A percentile compares a stretch with the other conserved stretches of the same genome.
Conservation (phyloP, 2,888 invertebrate species). For the Athalia circularis region DNA sequence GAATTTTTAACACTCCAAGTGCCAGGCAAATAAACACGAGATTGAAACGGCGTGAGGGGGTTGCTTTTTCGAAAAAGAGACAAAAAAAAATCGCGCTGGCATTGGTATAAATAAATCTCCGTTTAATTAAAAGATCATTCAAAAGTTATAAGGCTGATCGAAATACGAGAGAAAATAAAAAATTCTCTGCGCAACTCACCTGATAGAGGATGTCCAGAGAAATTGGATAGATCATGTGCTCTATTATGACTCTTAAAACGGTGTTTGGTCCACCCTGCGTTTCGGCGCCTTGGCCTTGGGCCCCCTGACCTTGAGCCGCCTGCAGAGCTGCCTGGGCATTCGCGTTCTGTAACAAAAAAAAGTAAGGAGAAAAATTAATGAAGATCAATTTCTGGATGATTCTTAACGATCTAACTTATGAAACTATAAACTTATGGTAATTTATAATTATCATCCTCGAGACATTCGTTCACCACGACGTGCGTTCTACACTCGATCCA, state of each 20-base stretch:
- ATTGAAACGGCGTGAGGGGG: constrained; percentile 46
- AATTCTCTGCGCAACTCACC: constrained; percentile 74
- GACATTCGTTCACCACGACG: too few species aligned
- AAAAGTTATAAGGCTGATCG: too few species aligned
- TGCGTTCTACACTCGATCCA: too few species aligned
- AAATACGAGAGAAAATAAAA: too few species aligned
- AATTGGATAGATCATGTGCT: constrained; percentile 99
- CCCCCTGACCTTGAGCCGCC: constrained; percentile 83
- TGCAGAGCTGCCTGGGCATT: constrained; percentile 91
- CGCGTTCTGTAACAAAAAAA: constrained; percentile 71
- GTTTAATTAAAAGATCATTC: too few species aligned
- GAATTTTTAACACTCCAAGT: constrained; percentile 64
- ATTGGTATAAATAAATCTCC: constrained; percentile 52
- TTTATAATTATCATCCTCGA: too few species aligned
- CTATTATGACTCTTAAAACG: constrained; percentile 98
- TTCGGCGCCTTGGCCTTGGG: constrained; percentile 74
- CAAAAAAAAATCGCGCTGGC: too few species aligned
- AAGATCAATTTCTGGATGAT: constrained; percentile 1
- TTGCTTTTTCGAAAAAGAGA: too few species aligned
- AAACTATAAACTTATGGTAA: too few species aligned
- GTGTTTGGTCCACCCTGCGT: constrained; percentile 95
- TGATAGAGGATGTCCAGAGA: constrained; percentile 96
- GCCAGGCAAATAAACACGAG: constrained; percentile 48
- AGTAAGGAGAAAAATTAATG: constrained; percentile 38
- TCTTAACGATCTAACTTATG: too few species aligned